Conservation (phyloP, 2,797 vertebrate genomes). For the Falco peregrinus region DNA sequence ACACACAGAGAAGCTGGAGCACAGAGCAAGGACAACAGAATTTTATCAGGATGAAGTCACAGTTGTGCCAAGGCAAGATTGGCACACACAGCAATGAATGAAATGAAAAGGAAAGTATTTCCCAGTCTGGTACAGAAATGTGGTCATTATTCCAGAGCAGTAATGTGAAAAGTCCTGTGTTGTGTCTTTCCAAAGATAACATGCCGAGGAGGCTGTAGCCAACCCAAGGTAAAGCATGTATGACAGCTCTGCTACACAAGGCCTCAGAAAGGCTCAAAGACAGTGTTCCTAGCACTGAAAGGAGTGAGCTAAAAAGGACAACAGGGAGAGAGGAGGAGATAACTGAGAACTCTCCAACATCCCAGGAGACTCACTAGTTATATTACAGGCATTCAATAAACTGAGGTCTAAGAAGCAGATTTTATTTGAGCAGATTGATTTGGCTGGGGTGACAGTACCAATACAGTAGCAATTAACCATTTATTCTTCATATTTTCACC, state of each 20-base stretch:
- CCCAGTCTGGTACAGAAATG: neutral
- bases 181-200: neutral
- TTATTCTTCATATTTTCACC: neutral
- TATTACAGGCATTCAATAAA: neutral
- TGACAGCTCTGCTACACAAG: neutral
- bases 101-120: neutral
- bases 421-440: neutral
- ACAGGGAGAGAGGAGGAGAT: neutral
- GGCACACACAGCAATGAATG: neutral
- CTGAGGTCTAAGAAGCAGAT: neutral
- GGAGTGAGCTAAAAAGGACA: neutral
- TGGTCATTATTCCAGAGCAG: neutral
- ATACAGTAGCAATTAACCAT: neutral
- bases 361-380: neutral
- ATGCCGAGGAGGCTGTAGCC: neutral
- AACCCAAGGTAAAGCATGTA: neutral
- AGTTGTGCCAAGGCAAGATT: neutral
- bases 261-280: neutral
- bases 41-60: neutral
- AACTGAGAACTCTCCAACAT: neutral
- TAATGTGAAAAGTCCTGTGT: neutral
- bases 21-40: neutral
- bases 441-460: neutral
- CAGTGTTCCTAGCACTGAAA: accelerated
- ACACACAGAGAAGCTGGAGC: neutral